Conservation (phyloP, 2,797 vertebrate genomes). For the Crossoptilon crossoptilon region DNA sequence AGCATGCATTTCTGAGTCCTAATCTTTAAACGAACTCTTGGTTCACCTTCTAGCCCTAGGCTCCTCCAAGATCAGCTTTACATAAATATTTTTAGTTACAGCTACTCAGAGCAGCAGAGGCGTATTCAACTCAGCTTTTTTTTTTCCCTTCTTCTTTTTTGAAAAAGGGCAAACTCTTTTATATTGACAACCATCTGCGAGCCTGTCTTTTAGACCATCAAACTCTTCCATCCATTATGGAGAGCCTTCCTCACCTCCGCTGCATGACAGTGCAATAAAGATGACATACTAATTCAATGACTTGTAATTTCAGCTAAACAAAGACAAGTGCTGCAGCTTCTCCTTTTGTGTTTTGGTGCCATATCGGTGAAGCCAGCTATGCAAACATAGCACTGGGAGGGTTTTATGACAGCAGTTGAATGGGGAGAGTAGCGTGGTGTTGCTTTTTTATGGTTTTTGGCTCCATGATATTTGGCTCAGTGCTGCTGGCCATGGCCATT, state of each 20-base stretch:
- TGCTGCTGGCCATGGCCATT: slow-evolving; percentile 81
- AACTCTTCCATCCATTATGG: slow-evolving; percentile 85
- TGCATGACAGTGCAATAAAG: slow-evolving; percentile 87
- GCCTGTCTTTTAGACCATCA: slow-evolving; percentile 85
- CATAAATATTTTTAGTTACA: slow-evolving; percentile 68
- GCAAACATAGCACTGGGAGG: slow-evolving; percentile 85
- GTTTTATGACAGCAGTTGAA: slow-evolving; percentile 86
- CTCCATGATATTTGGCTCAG: slow-evolving; percentile 83
- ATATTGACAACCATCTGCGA: slow-evolving; percentile 86
- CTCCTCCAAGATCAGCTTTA: slow-evolving; percentile 58
- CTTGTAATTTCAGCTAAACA: slow-evolving; percentile 89
- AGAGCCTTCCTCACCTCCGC: slow-evolving; percentile 82
- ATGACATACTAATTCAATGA: slow-evolving; percentile 90
- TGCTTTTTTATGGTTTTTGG: slow-evolving; percentile 86
- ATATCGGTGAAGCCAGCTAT: slow-evolving; percentile 87
- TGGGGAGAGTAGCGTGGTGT: slow-evolving; percentile 81
- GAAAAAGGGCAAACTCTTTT: slow-evolving; percentile 75
- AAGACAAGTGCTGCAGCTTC: slow-evolving; percentile 82
- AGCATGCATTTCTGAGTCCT: slow-evolving; percentile 67
- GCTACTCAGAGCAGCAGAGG: slow-evolving; percentile 64
- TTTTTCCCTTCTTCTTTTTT: neutral
- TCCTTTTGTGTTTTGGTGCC: slow-evolving; percentile 84
- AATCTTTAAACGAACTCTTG: slow-evolving; percentile 59
- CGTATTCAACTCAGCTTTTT: slow-evolving; percentile 44
- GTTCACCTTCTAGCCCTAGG: slow-evolving; percentile 66